These are phyloP conservation scores for Mantis religiosa DNA, from an alignment of 2,888 invertebrate species.

Conservation along the genomic window DNA sequence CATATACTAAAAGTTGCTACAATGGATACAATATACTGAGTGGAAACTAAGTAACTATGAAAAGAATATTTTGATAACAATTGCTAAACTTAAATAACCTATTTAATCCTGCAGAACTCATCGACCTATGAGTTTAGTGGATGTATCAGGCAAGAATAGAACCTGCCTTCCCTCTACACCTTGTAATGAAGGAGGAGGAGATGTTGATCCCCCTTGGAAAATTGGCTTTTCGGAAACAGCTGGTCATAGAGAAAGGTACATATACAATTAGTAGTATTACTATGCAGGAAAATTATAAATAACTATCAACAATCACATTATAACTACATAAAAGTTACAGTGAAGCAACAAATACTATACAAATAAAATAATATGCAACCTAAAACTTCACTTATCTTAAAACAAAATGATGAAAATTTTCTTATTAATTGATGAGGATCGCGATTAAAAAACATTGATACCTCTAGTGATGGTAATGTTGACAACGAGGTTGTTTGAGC, in stretches of 20 bases:
- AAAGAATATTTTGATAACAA: neutral
- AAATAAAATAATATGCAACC: no score
- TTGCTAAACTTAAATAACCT: neutral
- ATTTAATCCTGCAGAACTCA: constrained; percentile 46
- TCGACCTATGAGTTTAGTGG: constrained; percentile 75
- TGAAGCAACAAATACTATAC: no score
- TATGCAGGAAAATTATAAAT: neutral
- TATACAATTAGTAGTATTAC: neutral
- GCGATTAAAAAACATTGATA: no score
- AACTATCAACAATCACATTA: neutral
- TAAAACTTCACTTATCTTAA: no score
- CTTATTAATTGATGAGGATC: no score
- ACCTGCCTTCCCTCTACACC: constrained; percentile 57
- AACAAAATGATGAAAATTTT: no score
- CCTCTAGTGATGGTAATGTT: no score
- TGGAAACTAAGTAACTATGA: no score
- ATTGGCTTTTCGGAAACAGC: constrained; percentile 83
- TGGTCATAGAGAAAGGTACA: constrained; percentile 59
- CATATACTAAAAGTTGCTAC: no score
- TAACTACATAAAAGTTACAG: no score
- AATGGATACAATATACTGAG: no score
- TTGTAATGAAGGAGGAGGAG: constrained; percentile 50
- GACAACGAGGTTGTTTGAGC: no score
- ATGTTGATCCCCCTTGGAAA: constrained; percentile 68
- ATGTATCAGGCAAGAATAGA: constrained; percentile 76